A percentile compares a stretch with the other conserved stretches of the same genome.
Conservation (phyloP, 2,888 invertebrate genomes). For the Cerastoderma edule region DNA sequence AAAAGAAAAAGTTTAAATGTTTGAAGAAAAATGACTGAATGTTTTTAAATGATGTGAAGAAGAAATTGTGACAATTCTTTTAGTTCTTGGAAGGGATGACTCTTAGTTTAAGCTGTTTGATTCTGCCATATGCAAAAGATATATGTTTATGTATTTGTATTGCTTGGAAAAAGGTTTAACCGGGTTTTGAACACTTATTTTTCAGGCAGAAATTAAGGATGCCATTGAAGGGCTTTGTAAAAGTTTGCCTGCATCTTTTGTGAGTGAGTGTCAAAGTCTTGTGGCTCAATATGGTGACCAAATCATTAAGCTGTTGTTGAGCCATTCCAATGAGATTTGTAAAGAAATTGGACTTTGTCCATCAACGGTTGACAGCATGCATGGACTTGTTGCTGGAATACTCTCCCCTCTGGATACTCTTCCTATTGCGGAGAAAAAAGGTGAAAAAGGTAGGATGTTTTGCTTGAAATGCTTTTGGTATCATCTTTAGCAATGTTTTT, state of each 20-base stretch:
- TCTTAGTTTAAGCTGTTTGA: too few relatives aligned
- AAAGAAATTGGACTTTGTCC: not conserved
- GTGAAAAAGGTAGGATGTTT: not conserved
- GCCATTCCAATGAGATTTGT: slow-evolving; percentile 63
- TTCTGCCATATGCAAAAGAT: too few relatives aligned
- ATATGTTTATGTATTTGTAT: too few relatives aligned
- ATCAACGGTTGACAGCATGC: not conserved
- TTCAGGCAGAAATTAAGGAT: slow-evolving; percentile 89
- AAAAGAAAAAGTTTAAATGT: too few relatives aligned
- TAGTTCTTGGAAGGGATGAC: too few relatives aligned
- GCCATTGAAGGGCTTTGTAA: slow-evolving; percentile 89
- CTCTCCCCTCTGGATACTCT: slow-evolving; percentile 12
- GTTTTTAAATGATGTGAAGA: too few relatives aligned
- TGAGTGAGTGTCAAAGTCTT: slow-evolving; percentile 88
- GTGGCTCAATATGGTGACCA: slow-evolving; percentile 76
- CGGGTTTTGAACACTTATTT: slow-evolving; percentile 50
- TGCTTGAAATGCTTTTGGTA: too few relatives aligned
- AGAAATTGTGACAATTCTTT: too few relatives aligned
- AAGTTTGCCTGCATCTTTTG: slow-evolving; percentile 88
- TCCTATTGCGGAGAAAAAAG: not conserved
- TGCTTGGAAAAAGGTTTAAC: not conserved
- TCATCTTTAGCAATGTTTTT: too few relatives aligned
- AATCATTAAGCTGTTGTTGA: slow-evolving; percentile 74
- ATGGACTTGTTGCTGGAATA: not conserved
- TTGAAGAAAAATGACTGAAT: too few relatives aligned